Evolutionary conservation across 2,113 vertebrate genomes (phyloP).

Genomic region (Prolemur simus): DNA sequence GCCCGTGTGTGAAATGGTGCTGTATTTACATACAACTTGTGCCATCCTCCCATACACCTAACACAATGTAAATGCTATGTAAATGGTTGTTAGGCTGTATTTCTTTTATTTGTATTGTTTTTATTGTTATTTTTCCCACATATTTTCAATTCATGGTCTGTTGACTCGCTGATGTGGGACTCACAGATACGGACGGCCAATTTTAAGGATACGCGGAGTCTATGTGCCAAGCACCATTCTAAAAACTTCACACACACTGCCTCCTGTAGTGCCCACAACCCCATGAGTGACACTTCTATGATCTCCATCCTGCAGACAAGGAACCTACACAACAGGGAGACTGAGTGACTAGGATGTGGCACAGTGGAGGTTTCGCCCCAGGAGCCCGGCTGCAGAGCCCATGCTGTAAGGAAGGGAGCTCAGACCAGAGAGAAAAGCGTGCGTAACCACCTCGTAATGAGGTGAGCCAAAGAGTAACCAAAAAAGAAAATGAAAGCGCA

Average conservation of each 20-base stretch:
- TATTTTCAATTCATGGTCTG: too few species aligned
- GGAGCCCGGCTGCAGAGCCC: not conserved
- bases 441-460: not conserved
- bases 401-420: rapidly evolving
- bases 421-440: rapidly evolving
- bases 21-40: not conserved
- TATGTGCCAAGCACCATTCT: rapidly evolving
- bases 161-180: not conserved
- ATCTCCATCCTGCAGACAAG: not conserved
- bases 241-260: too few species aligned
- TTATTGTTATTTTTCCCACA: not conserved
- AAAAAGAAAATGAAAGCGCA: not conserved
- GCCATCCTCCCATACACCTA: not conserved
- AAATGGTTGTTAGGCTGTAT: not conserved
- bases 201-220: not conserved
- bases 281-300: rapidly evolving
- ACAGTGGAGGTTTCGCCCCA: not conserved
- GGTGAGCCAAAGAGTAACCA: too few species aligned
- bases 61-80: not conserved
- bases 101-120: not conserved
- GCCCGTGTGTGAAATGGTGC: not conserved
- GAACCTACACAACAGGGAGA: not conserved
- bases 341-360: not conserved
- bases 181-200: not conserved
- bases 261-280: not conserved